Base-by-base conservation (phyloP, 2,113 vertebrate species). In the Desmodus rotundus region DNA sequence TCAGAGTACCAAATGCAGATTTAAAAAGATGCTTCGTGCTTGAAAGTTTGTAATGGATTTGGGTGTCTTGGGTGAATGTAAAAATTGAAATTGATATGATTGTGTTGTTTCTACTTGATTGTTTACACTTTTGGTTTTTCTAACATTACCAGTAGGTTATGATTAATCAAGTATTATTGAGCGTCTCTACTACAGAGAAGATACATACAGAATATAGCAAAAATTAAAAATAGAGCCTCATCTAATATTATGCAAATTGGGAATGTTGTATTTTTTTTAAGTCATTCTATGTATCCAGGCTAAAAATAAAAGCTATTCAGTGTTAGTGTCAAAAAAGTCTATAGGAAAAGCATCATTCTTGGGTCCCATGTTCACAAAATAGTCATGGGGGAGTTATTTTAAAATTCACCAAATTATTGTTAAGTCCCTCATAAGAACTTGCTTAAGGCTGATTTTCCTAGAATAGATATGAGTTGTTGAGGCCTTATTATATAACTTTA, bases 261-360 rank as follows among this genome's bases (percentile, higher is more conserved):
- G 41, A 70, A 65, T 95, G 31, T 28, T 90, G 12, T 87, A 52
- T 83, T 2, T 73, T 96, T 89, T 61, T 3, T 2, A n/a, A 85
- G 47, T 28, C 26, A 61, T 54, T 93, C 1, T 85, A 7, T 86
- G 17, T 83, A 73, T 95, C 82, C 31, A 80, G 20, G 11, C 54
- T 85, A 41, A 96, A 92, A 95, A 95, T 68, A 73, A 90, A 95
- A 85, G 28, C 33, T 95, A 45, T 77, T 93, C 67, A 86, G 20
- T 73, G 13, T 73, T 92, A 86, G 15, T 11, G 4, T 78, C 41
- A 68, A 63, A 90, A 95, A 89, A 61, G 3, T 52, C 16, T 89
- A 8, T 76, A 86, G 81, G 50, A 82, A 95, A 96, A 82, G 58
- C 38, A 84, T 13, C 58, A 89, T 81, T 86, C 33, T 83, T 45